Percentiles rank a stretch among this genome's conserved stretches.
phyloP scores from a whole-genome alignment of 2,888 invertebrate genomes.

The Crioceris asparagi region DNA sequence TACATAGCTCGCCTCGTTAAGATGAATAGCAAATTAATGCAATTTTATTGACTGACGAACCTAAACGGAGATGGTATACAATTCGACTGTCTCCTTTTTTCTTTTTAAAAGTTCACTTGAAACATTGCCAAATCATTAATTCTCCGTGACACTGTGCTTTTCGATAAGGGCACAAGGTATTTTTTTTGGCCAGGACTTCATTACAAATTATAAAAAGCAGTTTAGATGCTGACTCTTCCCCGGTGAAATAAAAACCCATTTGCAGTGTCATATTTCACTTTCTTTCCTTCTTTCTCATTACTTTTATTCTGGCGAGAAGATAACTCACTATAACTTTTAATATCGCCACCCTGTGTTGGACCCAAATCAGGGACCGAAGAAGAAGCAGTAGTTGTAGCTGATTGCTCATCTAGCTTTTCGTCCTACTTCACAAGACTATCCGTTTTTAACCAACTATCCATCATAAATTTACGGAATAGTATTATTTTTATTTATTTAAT shows the following conservation, averaged over 20 bases:
- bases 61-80: too few relatives aligned
- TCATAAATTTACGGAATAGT: too few relatives aligned
- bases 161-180: background rate
- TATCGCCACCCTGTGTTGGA: background rate
- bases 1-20: background rate
- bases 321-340: background rate
- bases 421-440: too few relatives aligned
- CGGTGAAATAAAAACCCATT: too few relatives aligned
- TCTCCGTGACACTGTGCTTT: background rate
- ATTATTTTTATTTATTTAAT: too few relatives aligned
- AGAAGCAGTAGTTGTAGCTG: background rate
- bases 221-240: too few relatives aligned
- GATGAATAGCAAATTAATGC: background rate
- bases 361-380: background rate
- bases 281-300: background rate
- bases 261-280: background rate
- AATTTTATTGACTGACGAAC: background rate
- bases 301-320: background rate
- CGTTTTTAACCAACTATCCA: too few relatives aligned
- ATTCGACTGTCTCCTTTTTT: too few relatives aligned
- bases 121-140: too few relatives aligned
- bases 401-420: too few relatives aligned
- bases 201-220: background rate
- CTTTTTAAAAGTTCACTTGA: too few relatives aligned
- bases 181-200: background rate